Percentiles rank a stretch among this genome's conserved stretches.
Conservation (phyloP, 2,888 invertebrate genomes). For the Chironomus tentans region DNA sequence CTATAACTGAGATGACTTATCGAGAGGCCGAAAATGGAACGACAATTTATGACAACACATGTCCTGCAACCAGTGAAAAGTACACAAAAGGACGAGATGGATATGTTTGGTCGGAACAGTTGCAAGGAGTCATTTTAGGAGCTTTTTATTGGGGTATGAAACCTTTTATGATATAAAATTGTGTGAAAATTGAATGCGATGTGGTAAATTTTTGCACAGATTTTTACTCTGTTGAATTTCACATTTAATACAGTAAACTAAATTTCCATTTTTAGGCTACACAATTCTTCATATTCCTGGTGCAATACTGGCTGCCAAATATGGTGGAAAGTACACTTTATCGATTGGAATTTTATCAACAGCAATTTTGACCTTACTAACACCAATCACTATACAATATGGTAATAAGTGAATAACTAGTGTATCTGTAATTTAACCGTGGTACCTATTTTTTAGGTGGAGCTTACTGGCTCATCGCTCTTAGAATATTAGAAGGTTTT, state of each 20-base stretch:
- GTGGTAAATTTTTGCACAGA: slow-evolving; percentile 54
- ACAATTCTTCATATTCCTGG: slow-evolving; percentile 54
- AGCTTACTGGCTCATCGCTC: slow-evolving; percentile 53
- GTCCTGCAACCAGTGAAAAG: slow-evolving; percentile 2
- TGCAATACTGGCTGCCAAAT: slow-evolving; percentile 61
- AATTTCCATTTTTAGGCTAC: slow-evolving; percentile 41
- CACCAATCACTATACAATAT: slow-evolving; percentile 53
- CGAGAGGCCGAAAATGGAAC: slow-evolving; percentile 33
- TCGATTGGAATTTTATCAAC: slow-evolving; percentile 68
- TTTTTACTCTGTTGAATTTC: too few species aligned
- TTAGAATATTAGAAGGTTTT: slow-evolving; percentile 62
- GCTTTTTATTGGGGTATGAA: slow-evolving; percentile 60
- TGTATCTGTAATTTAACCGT: too few species aligned
- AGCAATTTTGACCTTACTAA: slow-evolving; percentile 62
- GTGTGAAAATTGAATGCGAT: slow-evolving; percentile 46
- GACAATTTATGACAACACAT: not conserved
- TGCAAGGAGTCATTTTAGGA: slow-evolving; percentile 68
- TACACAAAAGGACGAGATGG: not conserved
- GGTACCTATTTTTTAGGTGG: slow-evolving; percentile 43
- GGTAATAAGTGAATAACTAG: not conserved
- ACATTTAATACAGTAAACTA: too few species aligned
- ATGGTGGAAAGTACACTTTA: slow-evolving; percentile 67
- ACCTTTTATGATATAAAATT: too few species aligned
- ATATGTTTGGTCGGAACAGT: slow-evolving; percentile 59
- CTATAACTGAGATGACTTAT: slow-evolving; percentile 60